Evolutionary conservation across 2,888 invertebrate genomes (phyloP).

Genomic region (Byasa hedistus): DNA sequence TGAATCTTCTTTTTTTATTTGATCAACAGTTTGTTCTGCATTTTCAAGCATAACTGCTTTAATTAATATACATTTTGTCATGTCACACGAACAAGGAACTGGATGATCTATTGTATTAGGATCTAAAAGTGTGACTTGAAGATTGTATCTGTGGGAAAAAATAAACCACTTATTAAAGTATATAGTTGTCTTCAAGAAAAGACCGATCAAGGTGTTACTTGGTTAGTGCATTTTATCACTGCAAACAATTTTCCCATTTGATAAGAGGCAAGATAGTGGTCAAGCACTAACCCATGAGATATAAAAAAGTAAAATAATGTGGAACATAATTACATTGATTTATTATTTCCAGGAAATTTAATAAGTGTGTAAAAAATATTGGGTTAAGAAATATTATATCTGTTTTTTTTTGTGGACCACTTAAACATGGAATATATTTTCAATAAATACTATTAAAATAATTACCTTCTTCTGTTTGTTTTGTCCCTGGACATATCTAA

Average conservation of each 20-base stretch:
- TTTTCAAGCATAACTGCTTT: slow-evolving; percentile 81
- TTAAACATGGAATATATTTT: neutral
- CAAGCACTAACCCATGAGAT: too few relatives aligned
- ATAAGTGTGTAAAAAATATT: neutral
- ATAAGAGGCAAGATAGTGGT: too few relatives aligned
- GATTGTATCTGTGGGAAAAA: slow-evolving; percentile 77
- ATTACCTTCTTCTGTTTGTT: slow-evolving; percentile 70
- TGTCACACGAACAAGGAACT: slow-evolving; percentile 86
- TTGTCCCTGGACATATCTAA: slow-evolving; percentile 79
- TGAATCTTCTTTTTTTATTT: slow-evolving; percentile 28
- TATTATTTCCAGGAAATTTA: too few relatives aligned
- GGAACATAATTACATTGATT: too few relatives aligned
- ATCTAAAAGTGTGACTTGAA: slow-evolving; percentile 85
- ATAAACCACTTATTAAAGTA: neutral
- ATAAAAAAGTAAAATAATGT: too few relatives aligned
- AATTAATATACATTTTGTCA: slow-evolving; percentile 88
- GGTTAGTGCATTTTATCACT: too few relatives aligned
- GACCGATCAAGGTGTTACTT: too few relatives aligned
- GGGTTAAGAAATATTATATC: neutral
- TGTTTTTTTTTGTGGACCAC: neutral
- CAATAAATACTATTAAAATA: neutral
- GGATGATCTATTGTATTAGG: slow-evolving; percentile 86
- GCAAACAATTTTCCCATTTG: too few relatives aligned
- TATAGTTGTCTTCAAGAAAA: too few relatives aligned
- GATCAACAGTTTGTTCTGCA: slow-evolving; percentile 41